phyloP scores from a whole-genome alignment of 2,113 vertebrate genomes.

The Gulo gulo region DNA sequence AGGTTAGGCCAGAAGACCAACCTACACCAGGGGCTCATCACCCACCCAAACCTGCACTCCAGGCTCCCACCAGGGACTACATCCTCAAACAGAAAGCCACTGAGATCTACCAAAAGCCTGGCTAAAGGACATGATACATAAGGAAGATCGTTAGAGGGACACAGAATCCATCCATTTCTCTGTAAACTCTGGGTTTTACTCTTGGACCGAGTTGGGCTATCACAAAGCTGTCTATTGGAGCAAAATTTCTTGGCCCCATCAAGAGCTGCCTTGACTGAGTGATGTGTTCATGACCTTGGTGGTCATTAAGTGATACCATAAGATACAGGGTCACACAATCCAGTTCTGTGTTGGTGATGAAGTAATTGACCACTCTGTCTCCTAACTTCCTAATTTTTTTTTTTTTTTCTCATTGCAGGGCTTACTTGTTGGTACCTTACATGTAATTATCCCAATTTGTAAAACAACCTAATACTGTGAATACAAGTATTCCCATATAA shows the following conservation, averaged over 20 bases:
- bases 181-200: background rate
- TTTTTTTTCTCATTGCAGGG: background rate
- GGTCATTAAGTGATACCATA: background rate
- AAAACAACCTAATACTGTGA: background rate
- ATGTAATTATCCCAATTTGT: background rate
- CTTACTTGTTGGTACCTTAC: background rate
- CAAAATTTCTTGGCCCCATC: background rate
- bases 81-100: background rate
- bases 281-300: background rate
- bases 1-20: background rate
- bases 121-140: background rate
- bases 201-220: background rate
- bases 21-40: background rate
- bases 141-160: background rate
- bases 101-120: background rate
- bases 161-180: background rate
- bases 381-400: background rate
- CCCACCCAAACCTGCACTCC: background rate
- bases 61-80: background rate
- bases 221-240: background rate
- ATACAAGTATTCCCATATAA: background rate
- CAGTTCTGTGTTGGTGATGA: background rate
- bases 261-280: background rate
- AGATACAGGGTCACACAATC: background rate
- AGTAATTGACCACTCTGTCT: background rate